Evolutionary conservation across 92 coral and sea anemone genomes (phyloP).

Genomic region (Parazoanthus swiftii): DNA sequence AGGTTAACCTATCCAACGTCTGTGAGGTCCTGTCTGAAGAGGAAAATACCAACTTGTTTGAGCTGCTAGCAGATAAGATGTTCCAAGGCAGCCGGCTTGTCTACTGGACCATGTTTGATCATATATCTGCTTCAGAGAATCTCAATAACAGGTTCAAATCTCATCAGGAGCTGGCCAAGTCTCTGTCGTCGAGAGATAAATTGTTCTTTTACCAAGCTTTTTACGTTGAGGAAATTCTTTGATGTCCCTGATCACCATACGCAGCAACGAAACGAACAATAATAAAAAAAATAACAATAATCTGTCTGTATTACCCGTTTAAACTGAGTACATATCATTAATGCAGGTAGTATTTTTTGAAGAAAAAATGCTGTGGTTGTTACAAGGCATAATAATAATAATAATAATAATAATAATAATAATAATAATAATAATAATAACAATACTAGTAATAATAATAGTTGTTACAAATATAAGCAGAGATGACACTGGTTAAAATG

Average conservation of each 20-base stretch:
- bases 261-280: too few relatives aligned
- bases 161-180: background rate
- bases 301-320: too few relatives aligned
- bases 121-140: background rate
- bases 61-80: background rate
- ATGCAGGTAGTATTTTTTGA: too few relatives aligned
- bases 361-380: too few relatives aligned
- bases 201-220: background rate
- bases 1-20: slow-evolving; percentile 6
- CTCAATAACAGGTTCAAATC: background rate
- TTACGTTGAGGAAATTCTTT: background rate
- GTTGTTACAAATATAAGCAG: too few relatives aligned
- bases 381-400: too few relatives aligned
- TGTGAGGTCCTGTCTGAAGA: background rate
- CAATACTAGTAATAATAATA: too few relatives aligned
- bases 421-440: too few relatives aligned
- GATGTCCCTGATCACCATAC: background rate
- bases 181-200: background rate
- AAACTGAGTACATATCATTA: too few relatives aligned
- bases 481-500: too few relatives aligned
- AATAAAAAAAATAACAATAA: too few relatives aligned
- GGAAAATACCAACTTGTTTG: background rate
- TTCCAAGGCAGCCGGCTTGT: background rate
- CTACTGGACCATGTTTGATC: background rate
- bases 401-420: too few relatives aligned